phyloP scores from a whole-genome alignment of 1,140 invertebrate genomes.

The Diprion similis region DNA sequence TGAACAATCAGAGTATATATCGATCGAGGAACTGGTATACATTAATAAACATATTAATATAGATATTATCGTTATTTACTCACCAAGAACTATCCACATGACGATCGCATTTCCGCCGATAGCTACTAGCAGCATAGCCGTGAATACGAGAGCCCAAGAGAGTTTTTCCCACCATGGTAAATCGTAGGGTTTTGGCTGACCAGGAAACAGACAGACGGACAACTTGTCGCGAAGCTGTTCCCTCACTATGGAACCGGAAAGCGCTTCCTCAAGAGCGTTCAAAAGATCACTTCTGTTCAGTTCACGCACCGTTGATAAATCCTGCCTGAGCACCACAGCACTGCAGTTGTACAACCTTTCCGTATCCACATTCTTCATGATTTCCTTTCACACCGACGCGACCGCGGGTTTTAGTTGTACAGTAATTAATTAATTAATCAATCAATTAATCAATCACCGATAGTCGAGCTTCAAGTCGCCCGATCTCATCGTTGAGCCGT shows the following conservation, averaged over 20 bases:
- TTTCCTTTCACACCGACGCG: no score
- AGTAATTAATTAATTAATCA: no score
- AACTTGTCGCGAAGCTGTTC: conserved; percentile 37
- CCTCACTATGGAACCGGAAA: conserved; percentile 30
- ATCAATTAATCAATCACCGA: no score
- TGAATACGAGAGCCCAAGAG: conserved; percentile 74
- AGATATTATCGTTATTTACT: conserved; percentile 41
- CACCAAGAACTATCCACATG: conserved; percentile 88
- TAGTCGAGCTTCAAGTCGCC: no score
- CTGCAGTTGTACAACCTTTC: conserved; percentile 44
- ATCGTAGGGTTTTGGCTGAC: conserved; percentile 45
- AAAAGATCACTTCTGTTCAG: conserved; percentile 40
- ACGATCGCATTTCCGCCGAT: conserved; percentile 85
- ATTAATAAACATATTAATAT: no score
- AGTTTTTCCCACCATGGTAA: conserved; percentile 70
- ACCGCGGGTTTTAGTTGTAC: no score
- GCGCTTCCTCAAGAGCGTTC: conserved; percentile 31
- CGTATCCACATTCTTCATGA: conserved; percentile 35
- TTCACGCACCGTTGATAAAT: conserved; percentile 32
- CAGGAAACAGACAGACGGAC: conserved; percentile 41
- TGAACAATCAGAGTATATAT: no score
- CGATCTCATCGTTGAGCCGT: no score
- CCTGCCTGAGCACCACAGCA: conserved; percentile 33
- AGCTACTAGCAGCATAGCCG: conserved; percentile 78
- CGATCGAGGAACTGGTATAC: no score